Base-by-base conservation (phyloP, 2,888 invertebrate species). In the Chrysomela aeneicollis region DNA sequence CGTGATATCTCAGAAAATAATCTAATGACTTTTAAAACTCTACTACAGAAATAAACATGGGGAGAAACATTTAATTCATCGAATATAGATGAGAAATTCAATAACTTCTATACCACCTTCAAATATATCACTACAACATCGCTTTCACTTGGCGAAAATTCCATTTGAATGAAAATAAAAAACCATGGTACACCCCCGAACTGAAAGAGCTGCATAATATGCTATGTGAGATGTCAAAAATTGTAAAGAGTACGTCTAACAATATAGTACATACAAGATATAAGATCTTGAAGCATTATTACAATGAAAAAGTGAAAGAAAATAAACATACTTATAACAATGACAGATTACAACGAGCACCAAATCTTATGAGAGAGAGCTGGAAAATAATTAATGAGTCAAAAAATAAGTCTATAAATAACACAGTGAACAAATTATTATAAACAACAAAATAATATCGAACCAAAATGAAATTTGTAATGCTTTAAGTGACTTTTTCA, bases 281-380 rank as follows among this genome's bases (percentile, higher is more conserved):
- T 53, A 53, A 30, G 32, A 53, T 53, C 53, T 17, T 53, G 32
- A 53, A 53, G 18, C 53, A 32, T 18, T 53, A 53, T 53, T 32
- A 32, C 32, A 53, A 53, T 32, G 32, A 32, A 53, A 53, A 53
- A 17, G 18, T 53, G 18, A 53, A 53, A 53, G 32, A 53, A 32
- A 15, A 17, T 53, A 32, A 53, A 53, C 17, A 52, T 30, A 52
- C 30, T 32, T 52, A 52, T 30, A 52, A 52, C 52, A 52, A 52
- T 30, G 54, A 54, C 18, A 54, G 54, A 32, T 37, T 54, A 54
- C 35, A 54, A 54, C 19, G 54, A 54, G 37, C 54, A 32, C 54
- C 54, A 54, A 54, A 54, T 54, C 10, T 35, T 5, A 37, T 54
- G 37, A 54, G 35, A 30, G 52, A 30, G 22, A 21, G 52, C 32